Base-by-base conservation (phyloP, 2,888 invertebrate genomes). In the Andrena bucephala region DNA sequence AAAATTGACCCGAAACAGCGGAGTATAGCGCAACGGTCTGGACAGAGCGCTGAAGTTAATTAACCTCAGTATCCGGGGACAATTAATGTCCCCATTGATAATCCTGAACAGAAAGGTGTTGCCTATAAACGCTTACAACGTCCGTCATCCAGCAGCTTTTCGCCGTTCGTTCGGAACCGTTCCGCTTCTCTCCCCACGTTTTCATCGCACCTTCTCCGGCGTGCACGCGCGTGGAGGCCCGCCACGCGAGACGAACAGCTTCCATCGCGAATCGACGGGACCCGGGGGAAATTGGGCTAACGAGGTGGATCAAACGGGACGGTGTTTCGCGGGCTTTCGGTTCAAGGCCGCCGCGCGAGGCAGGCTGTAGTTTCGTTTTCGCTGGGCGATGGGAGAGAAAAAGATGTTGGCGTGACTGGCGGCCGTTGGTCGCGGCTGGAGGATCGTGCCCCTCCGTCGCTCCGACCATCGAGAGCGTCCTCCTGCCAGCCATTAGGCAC, bases 401-500 rank as follows among this genome's bases (percentile, higher is more conserved):
- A 59, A 57, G 4, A 24, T 8, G 13, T 57, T 68, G 33, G 24
- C 67, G 60, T 29, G 62, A 62, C 8, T 66, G 16, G 8, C 29
- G 6, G 52, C 4, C 2, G 29, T 62, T 27, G 31, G 33, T 33
- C 20, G 13, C 16, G 5, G 24, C 3, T 62, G 16, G 68, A 54
- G 63, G 31, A 67, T 71, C 68, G 57, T 52, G 31, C 52, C 50
- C 27, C 24, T 27, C 24, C 8, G 8, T 8, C 10, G 54, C 54
- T n/a, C 20, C 20, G 54, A 2, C 3, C 57, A 57, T 27, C 24
- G 24, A 57, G 57, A 57, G 27, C 57, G 42, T 20, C 20, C 20
- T n/a, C 8, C 62, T 20, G 59, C 27, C 2, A 60, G 27, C 54
- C 71, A 68, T 71, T 59, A 72, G 72, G 36, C 36, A 42, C 71